phyloP scores from a whole-genome alignment of 2,888 invertebrate genomes.

The Drosophila meridionalis region DNA sequence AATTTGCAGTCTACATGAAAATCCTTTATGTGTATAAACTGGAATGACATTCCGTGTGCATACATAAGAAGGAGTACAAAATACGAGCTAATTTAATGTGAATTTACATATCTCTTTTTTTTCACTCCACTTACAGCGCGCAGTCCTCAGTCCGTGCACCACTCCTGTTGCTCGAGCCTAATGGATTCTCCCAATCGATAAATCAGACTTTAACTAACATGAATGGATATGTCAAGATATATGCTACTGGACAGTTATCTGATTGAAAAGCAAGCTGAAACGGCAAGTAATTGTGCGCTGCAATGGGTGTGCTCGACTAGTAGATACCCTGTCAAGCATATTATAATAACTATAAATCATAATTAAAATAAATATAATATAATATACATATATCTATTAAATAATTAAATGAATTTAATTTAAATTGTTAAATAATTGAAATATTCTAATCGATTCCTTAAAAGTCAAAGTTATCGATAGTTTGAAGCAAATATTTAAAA shows the following conservation, averaged over 20 bases:
- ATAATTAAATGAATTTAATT: too few relatives aligned
- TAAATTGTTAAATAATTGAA: too few relatives aligned
- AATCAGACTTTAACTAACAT: background rate
- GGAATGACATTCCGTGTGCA: background rate
- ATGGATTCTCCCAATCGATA: background rate
- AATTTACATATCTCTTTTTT: background rate
- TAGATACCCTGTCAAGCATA: background rate
- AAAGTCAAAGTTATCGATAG: background rate
- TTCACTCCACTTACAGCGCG: background rate
- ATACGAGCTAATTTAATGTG: background rate
- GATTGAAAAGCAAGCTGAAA: background rate
- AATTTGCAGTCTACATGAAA: background rate
- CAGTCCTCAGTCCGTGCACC: background rate
- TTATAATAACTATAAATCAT: too few relatives aligned
- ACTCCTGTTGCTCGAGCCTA: background rate
- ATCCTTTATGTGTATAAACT: background rate
- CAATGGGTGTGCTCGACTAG: background rate
- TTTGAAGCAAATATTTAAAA: background rate
- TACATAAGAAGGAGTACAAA: background rate
- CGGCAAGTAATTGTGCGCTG: background rate
- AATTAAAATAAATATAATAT: too few relatives aligned
- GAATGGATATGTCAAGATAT: background rate
- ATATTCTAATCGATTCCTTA: background rate
- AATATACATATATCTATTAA: too few relatives aligned
- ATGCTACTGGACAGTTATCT: background rate